Conservation (phyloP, 2,797 vertebrate species). For the Spondyliosoma cantharus region DNA sequence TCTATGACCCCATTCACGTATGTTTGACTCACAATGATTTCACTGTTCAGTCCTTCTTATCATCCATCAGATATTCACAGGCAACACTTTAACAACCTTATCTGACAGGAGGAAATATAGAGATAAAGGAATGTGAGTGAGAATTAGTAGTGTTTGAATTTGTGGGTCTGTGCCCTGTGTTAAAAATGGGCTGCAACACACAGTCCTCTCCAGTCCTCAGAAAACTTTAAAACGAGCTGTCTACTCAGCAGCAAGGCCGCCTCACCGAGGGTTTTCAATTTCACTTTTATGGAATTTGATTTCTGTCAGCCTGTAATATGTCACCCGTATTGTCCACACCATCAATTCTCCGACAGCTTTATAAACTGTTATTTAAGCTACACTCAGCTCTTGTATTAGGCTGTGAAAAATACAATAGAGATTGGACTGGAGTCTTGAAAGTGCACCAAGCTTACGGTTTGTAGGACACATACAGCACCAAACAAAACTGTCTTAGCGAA, state of each 20-base stretch:
- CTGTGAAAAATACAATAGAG: constrained; percentile 84
- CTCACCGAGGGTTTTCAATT: constrained; percentile 84
- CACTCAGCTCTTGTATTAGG: constrained; percentile 80
- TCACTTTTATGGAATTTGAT: constrained; percentile 88
- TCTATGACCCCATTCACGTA: background rate
- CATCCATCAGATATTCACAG: constrained; percentile 36
- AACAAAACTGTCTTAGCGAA: constrained; percentile 34
- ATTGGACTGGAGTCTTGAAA: constrained; percentile 74
- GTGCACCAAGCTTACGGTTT: constrained; percentile 53
- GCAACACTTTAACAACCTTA: constrained; percentile 38
- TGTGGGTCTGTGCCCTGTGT: constrained; percentile 26
- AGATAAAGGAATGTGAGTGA: constrained; percentile 43
- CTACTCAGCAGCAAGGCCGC: constrained; percentile 79
- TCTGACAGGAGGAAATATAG: constrained; percentile 35
- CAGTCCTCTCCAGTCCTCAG: constrained; percentile 62
- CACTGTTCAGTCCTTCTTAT: constrained; percentile 12
- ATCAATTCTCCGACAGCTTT: constrained; percentile 85
- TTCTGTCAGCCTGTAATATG: constrained; percentile 86
- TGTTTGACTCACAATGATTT: background rate
- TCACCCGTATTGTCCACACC: constrained; percentile 85
- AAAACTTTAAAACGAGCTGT: constrained; percentile 82
- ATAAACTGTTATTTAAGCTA: constrained; percentile 89
- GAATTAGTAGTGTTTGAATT: constrained; percentile 54
- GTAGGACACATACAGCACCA: constrained; percentile 30
- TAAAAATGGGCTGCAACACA: constrained; percentile 73